Evolutionary conservation across 92 coral and sea anemone genomes (phyloP), one percentile per base, ranked within the genome.

Genomic region (Palythoa grandis): DNA sequence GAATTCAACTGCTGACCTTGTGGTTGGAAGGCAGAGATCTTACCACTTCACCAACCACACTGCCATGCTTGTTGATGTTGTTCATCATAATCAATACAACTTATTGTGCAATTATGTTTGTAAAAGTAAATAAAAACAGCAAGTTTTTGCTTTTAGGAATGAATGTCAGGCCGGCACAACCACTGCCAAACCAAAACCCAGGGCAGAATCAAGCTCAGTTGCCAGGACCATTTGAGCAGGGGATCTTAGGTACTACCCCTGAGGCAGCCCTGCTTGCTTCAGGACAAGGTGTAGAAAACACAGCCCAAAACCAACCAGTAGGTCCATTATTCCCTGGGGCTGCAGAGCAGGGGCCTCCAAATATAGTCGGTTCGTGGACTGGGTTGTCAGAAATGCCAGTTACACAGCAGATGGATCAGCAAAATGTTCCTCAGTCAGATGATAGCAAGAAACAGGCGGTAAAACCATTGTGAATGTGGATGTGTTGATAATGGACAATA

Each of bases 141-240:
- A 29, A 29, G 35, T 29, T 43, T 76, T 15, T 56, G 4, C 48
- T 5, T 66, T 40, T 14, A 80, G 85, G 85, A 24, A 80, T 80
- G 85, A 80, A 63, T 17, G 47, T 48, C 43, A 48, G 85, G 35
- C 85, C 84, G 1, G 15, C 83, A 13, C 83, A 78, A 50, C 85
- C 14, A 80, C 39, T 66, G 20, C 74, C 74, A 80, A 67, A 80
- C 85, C 85, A 80, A 23, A 80, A 40, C 7, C 3, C 74, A 20
- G 74, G 74, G 4, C 85, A 53, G 38, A 67, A 65, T 48, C 74
- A 66, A 10, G n/a, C 17, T 20, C 74, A 53, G 10, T n/a, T 48
- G n/a, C 83, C 72, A n/a, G 85, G 85, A 47, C 75, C 74, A 48
- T 40, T 80, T 13, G 85, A 66, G 72, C 85, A 67, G 38, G 85